A percentile compares a stretch with the other conserved stretches of the same genome.
Evolutionary conservation across 2,797 vertebrate species (phyloP).

Genomic region (Esox lucius): DNA sequence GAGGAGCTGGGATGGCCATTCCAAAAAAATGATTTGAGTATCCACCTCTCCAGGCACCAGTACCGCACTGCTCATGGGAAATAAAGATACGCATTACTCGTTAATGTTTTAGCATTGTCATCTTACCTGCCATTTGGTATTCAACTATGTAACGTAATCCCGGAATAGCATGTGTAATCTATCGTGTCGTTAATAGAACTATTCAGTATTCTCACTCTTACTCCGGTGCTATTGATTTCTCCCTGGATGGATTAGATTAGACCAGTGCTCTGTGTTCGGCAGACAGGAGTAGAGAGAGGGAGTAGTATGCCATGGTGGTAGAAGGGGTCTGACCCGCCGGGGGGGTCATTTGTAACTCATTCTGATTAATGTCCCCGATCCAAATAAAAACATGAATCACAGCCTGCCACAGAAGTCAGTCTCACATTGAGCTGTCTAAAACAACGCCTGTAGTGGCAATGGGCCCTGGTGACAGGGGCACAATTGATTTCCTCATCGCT

Average conservation of each 20-base stretch:
- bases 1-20: too few relatives aligned
- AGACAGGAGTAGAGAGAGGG: slow-evolving; percentile 25
- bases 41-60: too few relatives aligned
- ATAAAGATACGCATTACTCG: not conserved
- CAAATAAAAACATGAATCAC: slow-evolving; percentile 83
- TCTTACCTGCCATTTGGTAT: slow-evolving; percentile 7
- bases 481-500: slow-evolving; percentile 82
- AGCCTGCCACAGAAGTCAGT: slow-evolving; percentile 75
- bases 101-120: not conserved
- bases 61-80: too few relatives aligned
- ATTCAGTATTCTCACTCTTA: slow-evolving; percentile 38
- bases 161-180: not conserved
- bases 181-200: slow-evolving; percentile 2
- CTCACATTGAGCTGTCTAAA: slow-evolving; percentile 64
- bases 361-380: slow-evolving; percentile 79
- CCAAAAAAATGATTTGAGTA: too few relatives aligned
- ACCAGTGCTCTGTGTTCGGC: slow-evolving; percentile 28
- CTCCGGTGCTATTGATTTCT: slow-evolving; percentile 44
- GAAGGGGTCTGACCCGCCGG: slow-evolving; percentile 38
- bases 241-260: slow-evolving; percentile 44
- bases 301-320: slow-evolving; percentile 31
- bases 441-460: slow-evolving; percentile 47
- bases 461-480: slow-evolving; percentile 65
- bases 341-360: slow-evolving; percentile 78
- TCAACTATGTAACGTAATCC: not conserved